phyloP scores from a whole-genome alignment of 2,113 vertebrate species.

The Archilochus colubris region DNA sequence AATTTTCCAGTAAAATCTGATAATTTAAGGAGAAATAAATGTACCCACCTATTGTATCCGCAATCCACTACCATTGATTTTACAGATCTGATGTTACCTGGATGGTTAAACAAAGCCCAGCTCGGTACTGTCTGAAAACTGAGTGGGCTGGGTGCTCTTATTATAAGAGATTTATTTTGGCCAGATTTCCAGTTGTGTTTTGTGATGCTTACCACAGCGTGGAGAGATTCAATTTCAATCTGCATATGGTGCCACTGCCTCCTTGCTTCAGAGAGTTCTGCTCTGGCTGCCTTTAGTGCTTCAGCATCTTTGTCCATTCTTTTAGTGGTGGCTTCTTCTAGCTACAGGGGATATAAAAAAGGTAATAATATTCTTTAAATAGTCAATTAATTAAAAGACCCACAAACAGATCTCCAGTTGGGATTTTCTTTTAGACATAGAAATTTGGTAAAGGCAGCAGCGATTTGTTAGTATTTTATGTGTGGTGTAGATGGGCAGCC shows the following conservation, averaged over 20 bases:
- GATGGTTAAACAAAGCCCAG: neutral
- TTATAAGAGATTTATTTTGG: neutral
- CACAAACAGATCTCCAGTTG: neutral
- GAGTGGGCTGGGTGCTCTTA: neutral
- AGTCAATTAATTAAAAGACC: neutral
- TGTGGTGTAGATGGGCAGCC: neutral
- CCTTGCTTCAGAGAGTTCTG: constrained; percentile 88
- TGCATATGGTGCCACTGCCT: constrained; percentile 92
- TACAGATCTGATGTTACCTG: neutral
- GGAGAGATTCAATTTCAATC: constrained; percentile 92
- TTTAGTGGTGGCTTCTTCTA: constrained; percentile 79
- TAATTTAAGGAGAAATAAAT: neutral
- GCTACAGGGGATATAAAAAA: constrained; percentile 21
- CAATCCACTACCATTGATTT: neutral
- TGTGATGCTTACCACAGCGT: constrained; percentile 84
- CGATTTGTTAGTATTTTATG: neutral
- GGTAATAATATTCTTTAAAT: neutral
- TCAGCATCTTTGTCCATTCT: constrained; percentile 87
- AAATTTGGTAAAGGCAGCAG: neutral
- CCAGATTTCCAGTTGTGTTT: neutral
- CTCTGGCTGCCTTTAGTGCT: constrained; percentile 85
- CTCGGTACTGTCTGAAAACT: neutral
- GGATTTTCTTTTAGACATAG: neutral
- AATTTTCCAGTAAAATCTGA: neutral
- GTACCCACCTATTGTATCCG: neutral